Evolutionary conservation across 2,888 invertebrate species (phyloP).

Genomic region (Luperina testacea): DNA sequence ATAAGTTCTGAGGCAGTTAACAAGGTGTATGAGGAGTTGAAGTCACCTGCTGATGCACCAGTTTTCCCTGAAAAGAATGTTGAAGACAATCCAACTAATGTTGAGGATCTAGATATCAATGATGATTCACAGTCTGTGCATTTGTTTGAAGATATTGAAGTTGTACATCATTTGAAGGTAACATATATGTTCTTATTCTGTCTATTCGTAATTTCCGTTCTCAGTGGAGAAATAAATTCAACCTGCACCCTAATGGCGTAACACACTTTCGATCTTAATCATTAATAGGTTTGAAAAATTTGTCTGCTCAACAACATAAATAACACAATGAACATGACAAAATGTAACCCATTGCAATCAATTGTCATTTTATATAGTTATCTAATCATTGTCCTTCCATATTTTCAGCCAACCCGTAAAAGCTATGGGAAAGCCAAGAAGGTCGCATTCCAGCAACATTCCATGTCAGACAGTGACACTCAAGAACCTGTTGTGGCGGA

Average conservation of each 20-base stretch:
- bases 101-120: slow-evolving; percentile 63
- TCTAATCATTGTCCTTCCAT: neutral
- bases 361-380: neutral
- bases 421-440: slow-evolving; percentile 86
- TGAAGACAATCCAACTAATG: slow-evolving; percentile 66
- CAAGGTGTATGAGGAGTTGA: slow-evolving; percentile 76
- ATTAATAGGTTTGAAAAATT: neutral
- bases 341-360: neutral
- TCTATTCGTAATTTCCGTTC: neutral
- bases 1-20: slow-evolving; percentile 76
- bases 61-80: slow-evolving; percentile 72
- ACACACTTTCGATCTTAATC: neutral
- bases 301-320: neutral
- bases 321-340: neutral
- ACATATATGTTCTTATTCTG: neutral
- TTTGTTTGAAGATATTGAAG: slow-evolving; percentile 87
- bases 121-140: slow-evolving; percentile 82
- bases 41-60: slow-evolving; percentile 79
- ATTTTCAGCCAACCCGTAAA: slow-evolving; percentile 81
- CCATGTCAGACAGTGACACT: slow-evolving; percentile 73
- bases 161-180: slow-evolving; percentile 85
- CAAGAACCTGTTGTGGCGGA: slow-evolving; percentile 51
- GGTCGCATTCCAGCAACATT: slow-evolving; percentile 77
- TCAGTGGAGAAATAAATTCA: neutral
- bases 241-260: neutral